Base-by-base conservation (phyloP, 2,888 invertebrate species). In the Morpho deidamia region DNA sequence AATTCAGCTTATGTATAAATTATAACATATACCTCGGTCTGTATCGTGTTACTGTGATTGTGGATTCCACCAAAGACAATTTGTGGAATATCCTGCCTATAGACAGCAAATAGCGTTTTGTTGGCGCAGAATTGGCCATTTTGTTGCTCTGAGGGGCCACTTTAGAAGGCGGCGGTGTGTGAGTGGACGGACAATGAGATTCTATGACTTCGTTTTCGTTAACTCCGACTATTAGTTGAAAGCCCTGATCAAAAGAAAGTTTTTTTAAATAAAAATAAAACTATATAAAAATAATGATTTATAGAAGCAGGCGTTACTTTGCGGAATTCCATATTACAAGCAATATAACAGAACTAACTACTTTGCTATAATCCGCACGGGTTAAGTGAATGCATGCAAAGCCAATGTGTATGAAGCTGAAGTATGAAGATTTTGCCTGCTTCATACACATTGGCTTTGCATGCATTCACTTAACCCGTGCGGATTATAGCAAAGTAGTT, bases 61-160 rank as follows among this genome's bases (percentile, higher is more conserved):
- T 95, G 58, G 96, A 95, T 12, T 96, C 97, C 46, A 92, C 93
- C 0, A 98, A 84, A 0, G 95, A 94, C 61, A 99, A 93, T 72
- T 95, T 96, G 77, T 99, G 99, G 86, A 98, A 99, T 72, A 99
- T 95, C 61, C 98, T 91, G 2, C 99, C 99, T 67, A 99, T 98
- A 56, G 98, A 98, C 43, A 99, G 89, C 54, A 95, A 90, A 82
- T 95, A 97, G 65, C 95, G 94, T 71, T 96, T 95, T 10, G 92
- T 92, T 0, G 82, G 77, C 5, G 83, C 76, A 5, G 83, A 75
- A 1, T 71, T 67, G 57, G 62, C 44, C 48, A 71, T 72, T 57
- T 91, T 91, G 40, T 80, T 75, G 45, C 76, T 75, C 43, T 90
- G 89, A 0, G 88, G 88, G 32, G 90, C 87, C 33, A 90, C 87